phyloP scores from a whole-genome alignment of 2,797 vertebrate species.

The Hydrophis major region DNA sequence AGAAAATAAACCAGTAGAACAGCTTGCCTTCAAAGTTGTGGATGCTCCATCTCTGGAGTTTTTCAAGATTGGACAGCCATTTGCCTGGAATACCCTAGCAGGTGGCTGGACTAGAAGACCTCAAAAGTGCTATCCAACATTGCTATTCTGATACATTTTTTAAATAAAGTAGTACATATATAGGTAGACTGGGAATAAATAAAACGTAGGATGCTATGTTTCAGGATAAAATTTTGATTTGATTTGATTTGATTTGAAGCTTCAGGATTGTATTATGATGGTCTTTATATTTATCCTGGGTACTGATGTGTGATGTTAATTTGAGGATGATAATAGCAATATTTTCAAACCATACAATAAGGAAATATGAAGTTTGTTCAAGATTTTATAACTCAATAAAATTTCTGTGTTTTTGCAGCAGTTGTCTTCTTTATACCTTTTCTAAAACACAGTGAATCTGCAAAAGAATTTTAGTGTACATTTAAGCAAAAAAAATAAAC shows the following conservation, averaged over 20 bases:
- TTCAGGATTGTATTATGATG: background rate
- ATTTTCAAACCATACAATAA: background rate
- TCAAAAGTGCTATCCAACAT: too few relatives aligned
- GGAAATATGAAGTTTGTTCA: background rate
- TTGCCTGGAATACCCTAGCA: too few relatives aligned
- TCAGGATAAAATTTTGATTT: too few relatives aligned
- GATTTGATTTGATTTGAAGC: background rate
- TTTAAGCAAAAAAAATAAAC: background rate
- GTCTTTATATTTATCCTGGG: background rate
- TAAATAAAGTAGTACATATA: background rate
- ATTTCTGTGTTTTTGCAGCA: background rate
- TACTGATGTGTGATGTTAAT: background rate
- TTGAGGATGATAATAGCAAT: background rate
- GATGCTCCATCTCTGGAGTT: too few relatives aligned
- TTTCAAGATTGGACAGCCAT: too few relatives aligned
- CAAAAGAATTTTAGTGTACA: background rate
- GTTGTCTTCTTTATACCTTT: constrained; percentile 3
- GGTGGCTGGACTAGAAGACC: too few relatives aligned
- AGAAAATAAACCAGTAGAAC: too few relatives aligned
- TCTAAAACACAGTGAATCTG: background rate
- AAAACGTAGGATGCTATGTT: background rate
- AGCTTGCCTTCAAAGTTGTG: too few relatives aligned
- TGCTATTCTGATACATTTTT: background rate
- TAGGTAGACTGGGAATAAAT: background rate
- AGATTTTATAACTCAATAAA: constrained; percentile 14